A percentile compares a stretch with the other conserved stretches of the same genome.
Evolutionary conservation across 2,888 invertebrate genomes (phyloP).

Genomic region (Rhagonycha lutea): DNA sequence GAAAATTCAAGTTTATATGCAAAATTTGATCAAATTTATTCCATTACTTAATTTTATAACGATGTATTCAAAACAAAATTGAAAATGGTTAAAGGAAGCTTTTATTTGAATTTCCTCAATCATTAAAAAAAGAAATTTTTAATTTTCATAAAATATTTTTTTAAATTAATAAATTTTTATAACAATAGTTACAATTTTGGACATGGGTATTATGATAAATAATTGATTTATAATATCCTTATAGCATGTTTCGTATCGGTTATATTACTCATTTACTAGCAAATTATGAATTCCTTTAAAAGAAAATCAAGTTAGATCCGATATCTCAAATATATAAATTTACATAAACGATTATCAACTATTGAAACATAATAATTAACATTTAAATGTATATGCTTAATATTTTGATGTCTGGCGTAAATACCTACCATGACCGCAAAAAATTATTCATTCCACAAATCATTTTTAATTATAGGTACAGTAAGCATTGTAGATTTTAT

Average conservation of each 20-base stretch:
- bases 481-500: too few species aligned
- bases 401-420: not conserved
- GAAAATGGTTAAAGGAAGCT: too few species aligned
- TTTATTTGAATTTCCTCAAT: too few species aligned
- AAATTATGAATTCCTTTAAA: not conserved
- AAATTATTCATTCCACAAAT: not conserved
- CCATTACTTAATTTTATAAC: too few species aligned
- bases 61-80: too few species aligned
- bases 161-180: not conserved
- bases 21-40: too few species aligned
- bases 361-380: not conserved
- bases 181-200: not conserved
- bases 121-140: too few species aligned
- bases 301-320: not conserved
- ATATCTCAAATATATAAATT: not conserved
- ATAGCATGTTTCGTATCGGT: not conserved
- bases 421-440: not conserved
- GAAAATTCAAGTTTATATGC: too few species aligned
- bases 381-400: not conserved
- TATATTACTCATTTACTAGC: not conserved
- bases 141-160: not conserved
- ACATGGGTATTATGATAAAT: not conserved
- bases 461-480: too few species aligned
- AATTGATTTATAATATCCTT: not conserved
- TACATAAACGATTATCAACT: not conserved